These are phyloP conservation scores for Spicauda simplicius DNA, from an alignment of 2,888 invertebrate genomes.

Conservation along the genomic window DNA sequence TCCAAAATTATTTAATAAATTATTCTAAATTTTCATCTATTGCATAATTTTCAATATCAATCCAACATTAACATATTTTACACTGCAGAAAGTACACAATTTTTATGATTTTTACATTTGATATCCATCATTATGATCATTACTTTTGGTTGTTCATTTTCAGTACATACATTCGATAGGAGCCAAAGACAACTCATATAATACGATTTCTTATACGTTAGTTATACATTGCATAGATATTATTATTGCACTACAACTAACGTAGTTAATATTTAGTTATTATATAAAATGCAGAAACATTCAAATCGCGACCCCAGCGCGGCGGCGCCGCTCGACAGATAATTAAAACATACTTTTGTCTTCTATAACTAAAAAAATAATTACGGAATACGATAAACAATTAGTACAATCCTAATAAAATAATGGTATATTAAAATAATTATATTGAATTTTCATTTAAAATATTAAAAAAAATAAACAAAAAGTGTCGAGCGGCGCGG, in stretches of 20 bases:
- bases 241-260: conserved; percentile 25
- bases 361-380: too few relatives aligned
- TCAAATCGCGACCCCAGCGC: conserved; percentile 4
- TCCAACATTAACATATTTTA: too few relatives aligned
- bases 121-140: too few relatives aligned
- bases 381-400: background rate
- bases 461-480: background rate
- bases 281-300: conserved; percentile 3
- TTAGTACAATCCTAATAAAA: background rate
- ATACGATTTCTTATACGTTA: conserved; percentile 21
- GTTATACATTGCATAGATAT: conserved; percentile 18
- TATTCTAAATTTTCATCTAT: background rate
- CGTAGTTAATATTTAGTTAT: conserved; percentile 10
- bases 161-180: background rate
- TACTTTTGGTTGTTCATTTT: too few relatives aligned
- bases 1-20: background rate
- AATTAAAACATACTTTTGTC: background rate
- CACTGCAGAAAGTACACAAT: too few relatives aligned
- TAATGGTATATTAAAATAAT: background rate
- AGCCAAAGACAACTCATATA: conserved; percentile 17
- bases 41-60: background rate
- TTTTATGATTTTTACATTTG: too few relatives aligned
- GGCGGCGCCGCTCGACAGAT: conserved; percentile 1
- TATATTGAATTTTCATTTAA: background rate
- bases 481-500: background rate